Conservation (phyloP, 2,797 vertebrate genomes). For the Myripristis jacobus region DNA sequence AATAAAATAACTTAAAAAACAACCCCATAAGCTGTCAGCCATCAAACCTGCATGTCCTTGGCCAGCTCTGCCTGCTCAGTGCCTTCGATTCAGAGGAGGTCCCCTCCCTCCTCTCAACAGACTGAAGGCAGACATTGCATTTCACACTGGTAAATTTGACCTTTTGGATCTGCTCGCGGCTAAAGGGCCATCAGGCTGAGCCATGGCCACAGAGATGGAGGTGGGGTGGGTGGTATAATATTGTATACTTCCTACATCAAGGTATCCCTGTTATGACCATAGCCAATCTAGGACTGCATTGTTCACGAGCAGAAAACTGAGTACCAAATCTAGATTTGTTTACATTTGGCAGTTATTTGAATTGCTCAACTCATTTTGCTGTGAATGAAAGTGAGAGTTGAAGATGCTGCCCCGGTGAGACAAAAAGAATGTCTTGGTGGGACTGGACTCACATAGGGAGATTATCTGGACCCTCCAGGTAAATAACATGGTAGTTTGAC, state of each 20-base stretch:
- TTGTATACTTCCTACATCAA: constrained; percentile 44
- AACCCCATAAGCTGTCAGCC: not conserved
- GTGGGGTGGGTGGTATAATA: not conserved
- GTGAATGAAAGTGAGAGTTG: constrained; percentile 1
- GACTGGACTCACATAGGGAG: constrained; percentile 36
- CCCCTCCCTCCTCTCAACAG: not conserved
- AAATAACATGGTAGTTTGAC: constrained; percentile 66
- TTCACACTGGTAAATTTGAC: constrained; percentile 72
- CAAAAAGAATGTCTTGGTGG: constrained; percentile 23
- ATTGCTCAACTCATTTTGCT: not conserved
- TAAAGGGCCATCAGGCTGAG: constrained; percentile 55
- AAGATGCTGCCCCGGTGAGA: constrained; percentile 15
- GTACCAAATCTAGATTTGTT: not conserved
- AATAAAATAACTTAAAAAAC: too few species aligned
- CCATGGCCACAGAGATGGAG: not conserved
- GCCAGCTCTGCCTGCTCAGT: not conserved
- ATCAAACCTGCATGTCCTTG: not conserved
- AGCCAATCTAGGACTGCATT: not conserved
- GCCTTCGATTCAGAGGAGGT: not conserved
- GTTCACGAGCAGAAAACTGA: not conserved
- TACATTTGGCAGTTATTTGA: not conserved
- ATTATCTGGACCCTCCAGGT: constrained; percentile 33
- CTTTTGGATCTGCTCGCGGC: constrained; percentile 66
- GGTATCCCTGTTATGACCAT: not conserved
- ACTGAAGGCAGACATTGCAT: constrained; percentile 50